Percentiles rank a stretch among this genome's conserved stretches.
These are phyloP conservation scores for Podarcis lilfordi DNA, from an alignment of 2,797 vertebrate species.

Conservation along the genomic window DNA sequence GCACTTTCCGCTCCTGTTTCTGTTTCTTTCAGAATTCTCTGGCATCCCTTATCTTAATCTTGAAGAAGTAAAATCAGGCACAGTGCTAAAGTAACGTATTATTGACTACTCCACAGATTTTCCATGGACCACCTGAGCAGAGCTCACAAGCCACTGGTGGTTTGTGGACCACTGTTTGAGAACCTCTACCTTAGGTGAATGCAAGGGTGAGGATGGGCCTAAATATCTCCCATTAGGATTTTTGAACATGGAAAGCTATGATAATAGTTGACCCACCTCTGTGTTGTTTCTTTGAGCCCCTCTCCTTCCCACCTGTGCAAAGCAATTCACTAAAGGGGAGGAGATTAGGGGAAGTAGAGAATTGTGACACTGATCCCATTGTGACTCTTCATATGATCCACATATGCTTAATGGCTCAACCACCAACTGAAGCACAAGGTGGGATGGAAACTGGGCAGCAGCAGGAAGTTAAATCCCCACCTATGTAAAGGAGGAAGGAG, in stretches of 20 bases:
- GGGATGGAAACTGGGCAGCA: neutral
- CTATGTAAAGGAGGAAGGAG: neutral
- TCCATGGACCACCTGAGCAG: too few species aligned
- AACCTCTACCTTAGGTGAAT: neutral
- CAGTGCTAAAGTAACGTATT: too few species aligned
- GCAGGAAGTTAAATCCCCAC: neutral
- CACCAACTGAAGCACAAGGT: neutral
- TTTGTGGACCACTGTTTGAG: too few species aligned
- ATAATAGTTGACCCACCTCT: neutral
- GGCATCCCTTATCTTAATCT: too few species aligned
- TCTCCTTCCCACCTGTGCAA: neutral
- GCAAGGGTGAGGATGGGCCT: neutral
- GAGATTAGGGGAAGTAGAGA: neutral
- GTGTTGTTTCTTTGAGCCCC: too few species aligned
- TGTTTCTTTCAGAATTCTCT: too few species aligned
- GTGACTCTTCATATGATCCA: slow-evolving; percentile 7
- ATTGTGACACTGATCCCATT: slow-evolving; percentile 40
- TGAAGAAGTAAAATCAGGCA: too few species aligned
- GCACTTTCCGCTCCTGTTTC: too few species aligned
- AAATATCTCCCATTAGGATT: neutral
- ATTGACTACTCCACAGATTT: too few species aligned
- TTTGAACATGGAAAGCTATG: neutral
- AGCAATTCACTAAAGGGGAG: neutral
- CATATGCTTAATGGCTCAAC: neutral
- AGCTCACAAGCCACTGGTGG: too few species aligned